Percentiles rank a stretch among this genome's conserved stretches.
These are phyloP conservation scores for Heliconius ethilla DNA, from an alignment of 2,888 invertebrate genomes.

Conservation along the genomic window DNA sequence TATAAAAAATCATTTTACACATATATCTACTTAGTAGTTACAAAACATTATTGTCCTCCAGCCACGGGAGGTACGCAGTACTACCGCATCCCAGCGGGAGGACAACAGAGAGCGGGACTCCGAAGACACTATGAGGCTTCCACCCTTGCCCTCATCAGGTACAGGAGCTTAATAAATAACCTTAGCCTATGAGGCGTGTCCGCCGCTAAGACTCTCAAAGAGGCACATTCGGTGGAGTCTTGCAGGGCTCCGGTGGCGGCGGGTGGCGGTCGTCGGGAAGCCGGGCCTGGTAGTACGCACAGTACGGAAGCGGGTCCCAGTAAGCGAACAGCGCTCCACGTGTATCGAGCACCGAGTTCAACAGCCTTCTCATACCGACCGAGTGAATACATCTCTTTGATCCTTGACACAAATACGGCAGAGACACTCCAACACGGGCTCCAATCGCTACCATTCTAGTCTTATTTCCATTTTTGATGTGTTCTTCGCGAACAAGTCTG, in stretches of 20 bases:
- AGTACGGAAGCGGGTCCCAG: slow-evolving; percentile 93
- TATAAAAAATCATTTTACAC: slow-evolving; percentile 55
- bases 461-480: slow-evolving; percentile 65
- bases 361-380: slow-evolving; percentile 82
- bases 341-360: slow-evolving; percentile 88
- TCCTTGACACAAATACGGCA: slow-evolving; percentile 91
- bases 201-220: slow-evolving; percentile 58
- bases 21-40: slow-evolving; percentile 80
- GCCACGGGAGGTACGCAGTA: slow-evolving; percentile 45
- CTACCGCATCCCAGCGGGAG: slow-evolving; percentile 44
- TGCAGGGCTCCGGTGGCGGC: slow-evolving; percentile 80
- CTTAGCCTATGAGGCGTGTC: slow-evolving; percentile 49
- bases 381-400: slow-evolving; percentile 84
- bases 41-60: slow-evolving; percentile 69
- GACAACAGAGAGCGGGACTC: slow-evolving; percentile 52
- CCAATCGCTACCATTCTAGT: slow-evolving; percentile 78
- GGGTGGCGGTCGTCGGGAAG: slow-evolving; percentile 80
- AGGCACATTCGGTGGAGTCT: slow-evolving; percentile 78
- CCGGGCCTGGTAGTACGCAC: slow-evolving; percentile 92
- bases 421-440: slow-evolving; percentile 88
- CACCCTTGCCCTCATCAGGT: slow-evolving; percentile 79
- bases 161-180: slow-evolving; percentile 75
- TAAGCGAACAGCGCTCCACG: slow-evolving; percentile 90
- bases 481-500: slow-evolving; percentile 85
- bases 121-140: slow-evolving; percentile 53